These are phyloP conservation scores for Xenus cinereus DNA, from an alignment of 2,113 vertebrate species.

Conservation along the genomic window DNA sequence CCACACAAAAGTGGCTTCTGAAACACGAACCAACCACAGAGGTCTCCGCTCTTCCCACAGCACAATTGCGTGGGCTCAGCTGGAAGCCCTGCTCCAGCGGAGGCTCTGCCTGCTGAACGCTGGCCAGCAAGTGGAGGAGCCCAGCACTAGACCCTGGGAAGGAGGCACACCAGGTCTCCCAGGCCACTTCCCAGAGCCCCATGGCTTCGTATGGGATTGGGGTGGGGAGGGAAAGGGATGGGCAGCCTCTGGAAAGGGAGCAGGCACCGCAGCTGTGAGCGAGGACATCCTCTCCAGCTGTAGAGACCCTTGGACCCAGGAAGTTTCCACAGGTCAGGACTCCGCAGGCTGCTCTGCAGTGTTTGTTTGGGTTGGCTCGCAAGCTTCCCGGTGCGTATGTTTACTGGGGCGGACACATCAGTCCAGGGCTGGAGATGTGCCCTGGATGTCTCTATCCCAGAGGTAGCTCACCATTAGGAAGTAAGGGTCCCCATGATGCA, in stretches of 20 bases:
- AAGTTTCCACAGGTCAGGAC: conserved; percentile 53
- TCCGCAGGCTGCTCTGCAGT: conserved; percentile 1
- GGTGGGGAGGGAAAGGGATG: conserved; percentile 19
- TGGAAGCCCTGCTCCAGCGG: conserved; percentile 10
- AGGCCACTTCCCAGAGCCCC: background rate
- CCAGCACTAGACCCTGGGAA: background rate
- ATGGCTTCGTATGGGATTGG: background rate
- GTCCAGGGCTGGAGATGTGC: conserved; percentile 28
- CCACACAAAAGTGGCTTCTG: conserved; percentile 58
- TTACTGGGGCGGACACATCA: background rate
- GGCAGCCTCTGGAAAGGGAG: conserved; percentile 26
- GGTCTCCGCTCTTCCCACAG: conserved; percentile 44
- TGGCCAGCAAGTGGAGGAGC: background rate
- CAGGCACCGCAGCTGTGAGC: background rate
- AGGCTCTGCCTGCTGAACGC: conserved; percentile 23
- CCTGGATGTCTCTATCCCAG: background rate
- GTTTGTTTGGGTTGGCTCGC: conserved; percentile 53
- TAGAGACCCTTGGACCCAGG: conserved; percentile 30
- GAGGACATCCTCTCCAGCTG: conserved; percentile 12
- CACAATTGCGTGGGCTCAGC: conserved; percentile 12
- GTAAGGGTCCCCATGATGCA: background rate
- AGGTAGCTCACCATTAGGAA: background rate
- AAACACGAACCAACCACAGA: conserved; percentile 57
- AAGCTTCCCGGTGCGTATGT: background rate
- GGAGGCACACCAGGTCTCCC: background rate